phyloP scores from a whole-genome alignment of 37 sponge, comb jelly and placozoan species.

The Eunapius fragilis region DNA sequence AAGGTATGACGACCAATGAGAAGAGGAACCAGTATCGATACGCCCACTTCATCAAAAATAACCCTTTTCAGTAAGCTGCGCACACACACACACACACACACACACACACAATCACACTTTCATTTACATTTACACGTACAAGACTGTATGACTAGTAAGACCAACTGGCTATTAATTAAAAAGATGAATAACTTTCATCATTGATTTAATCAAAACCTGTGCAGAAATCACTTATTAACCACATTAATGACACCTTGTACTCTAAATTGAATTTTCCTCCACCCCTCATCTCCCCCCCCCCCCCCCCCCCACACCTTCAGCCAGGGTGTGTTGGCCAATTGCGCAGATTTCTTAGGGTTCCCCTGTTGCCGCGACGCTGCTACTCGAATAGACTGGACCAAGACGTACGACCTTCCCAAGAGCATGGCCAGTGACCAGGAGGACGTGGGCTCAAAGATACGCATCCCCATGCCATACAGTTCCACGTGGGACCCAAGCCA shows the following conservation, averaged over 20 bases:
- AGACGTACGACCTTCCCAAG: constrained; percentile 61
- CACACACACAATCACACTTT: too few species aligned
- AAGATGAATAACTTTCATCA: too few species aligned
- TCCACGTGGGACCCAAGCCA: constrained; percentile 43
- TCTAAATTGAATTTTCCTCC: too few species aligned
- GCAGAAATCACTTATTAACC: too few species aligned
- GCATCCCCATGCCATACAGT: constrained; percentile 52
- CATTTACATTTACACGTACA: too few species aligned
- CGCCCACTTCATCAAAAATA: constrained; percentile 56
- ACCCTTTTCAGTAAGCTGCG: constrained; percentile 73
- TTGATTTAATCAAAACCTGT: too few species aligned
- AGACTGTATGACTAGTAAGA: too few species aligned
- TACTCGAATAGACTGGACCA: constrained; percentile 70
- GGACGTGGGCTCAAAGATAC: neutral
- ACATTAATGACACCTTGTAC: too few species aligned
- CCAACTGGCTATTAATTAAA: too few species aligned
- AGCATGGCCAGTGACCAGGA: neutral
- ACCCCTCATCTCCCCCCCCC: too few species aligned
- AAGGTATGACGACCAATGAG: constrained; percentile 80
- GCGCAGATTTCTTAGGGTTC: constrained; percentile 73
- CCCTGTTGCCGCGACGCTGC: constrained; percentile 45
- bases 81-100: neutral
- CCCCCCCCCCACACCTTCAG: constrained; percentile 25
- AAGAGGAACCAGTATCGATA: constrained; percentile 69
- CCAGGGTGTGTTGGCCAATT: constrained; percentile 70